Conservation (phyloP, 2,888 invertebrate species). For the Drosophila engyochracea region DNA sequence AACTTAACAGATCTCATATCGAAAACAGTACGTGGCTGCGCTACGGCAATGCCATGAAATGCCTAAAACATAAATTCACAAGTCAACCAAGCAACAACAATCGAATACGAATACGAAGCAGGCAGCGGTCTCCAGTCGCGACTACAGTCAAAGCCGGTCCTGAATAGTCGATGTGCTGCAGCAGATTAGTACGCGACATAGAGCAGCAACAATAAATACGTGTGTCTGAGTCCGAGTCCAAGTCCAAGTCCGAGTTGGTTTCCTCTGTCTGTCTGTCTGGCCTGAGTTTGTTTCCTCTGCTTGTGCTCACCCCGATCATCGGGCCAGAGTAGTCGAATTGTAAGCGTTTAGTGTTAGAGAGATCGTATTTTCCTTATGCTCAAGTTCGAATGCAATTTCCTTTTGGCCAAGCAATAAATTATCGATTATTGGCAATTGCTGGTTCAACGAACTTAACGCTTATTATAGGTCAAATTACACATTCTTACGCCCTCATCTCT, state of each 20-base stretch:
- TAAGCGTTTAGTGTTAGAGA: constrained; percentile 12
- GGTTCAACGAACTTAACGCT: constrained; percentile 55
- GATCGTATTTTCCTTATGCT: neutral
- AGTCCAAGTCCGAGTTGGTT: neutral
- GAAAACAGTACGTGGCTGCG: constrained; percentile 61
- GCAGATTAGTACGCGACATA: constrained; percentile 48
- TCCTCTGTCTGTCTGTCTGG: constrained; percentile 2
- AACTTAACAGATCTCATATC: constrained; percentile 74
- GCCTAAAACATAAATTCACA: constrained; percentile 64
- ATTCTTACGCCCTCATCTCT: constrained; percentile 48
- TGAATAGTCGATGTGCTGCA: constrained; percentile 52
- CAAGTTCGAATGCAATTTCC: constrained; percentile 25
- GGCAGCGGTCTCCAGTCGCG: constrained; percentile 14
- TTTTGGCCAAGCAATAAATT: constrained; percentile 80
- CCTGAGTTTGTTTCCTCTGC: constrained; percentile 13
- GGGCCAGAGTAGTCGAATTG: constrained; percentile 2
- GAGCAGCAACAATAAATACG: constrained; percentile 15
- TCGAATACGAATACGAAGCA: constrained; percentile 5
- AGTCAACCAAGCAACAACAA: constrained; percentile 7
- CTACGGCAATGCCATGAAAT: constrained; percentile 62
- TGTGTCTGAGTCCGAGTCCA: constrained; percentile 5
- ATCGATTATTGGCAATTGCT: constrained; percentile 79
- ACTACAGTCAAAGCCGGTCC: constrained; percentile 16
- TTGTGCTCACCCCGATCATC: constrained; percentile 22
- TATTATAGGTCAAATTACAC: constrained; percentile 51